Conservation (phyloP, 2,797 vertebrate genomes). For the Bovichtus variegatus region DNA sequence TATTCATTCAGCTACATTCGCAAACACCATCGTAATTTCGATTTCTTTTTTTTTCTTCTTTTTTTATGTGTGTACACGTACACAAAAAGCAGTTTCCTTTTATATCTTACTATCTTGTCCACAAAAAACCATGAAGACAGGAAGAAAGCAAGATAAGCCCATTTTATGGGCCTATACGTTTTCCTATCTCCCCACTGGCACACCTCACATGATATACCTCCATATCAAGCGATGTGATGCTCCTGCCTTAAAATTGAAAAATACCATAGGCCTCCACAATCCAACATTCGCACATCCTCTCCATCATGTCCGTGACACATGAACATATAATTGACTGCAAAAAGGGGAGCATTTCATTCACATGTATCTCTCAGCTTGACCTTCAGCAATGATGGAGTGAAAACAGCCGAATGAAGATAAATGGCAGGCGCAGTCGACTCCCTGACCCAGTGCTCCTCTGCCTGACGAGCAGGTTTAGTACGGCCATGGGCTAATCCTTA, state of each 20-base stretch:
- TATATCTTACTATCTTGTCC: constrained; percentile 47
- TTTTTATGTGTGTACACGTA: no score
- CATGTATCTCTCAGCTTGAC: constrained; percentile 72
- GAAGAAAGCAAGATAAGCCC: constrained; percentile 35
- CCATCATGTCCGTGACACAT: constrained; percentile 51
- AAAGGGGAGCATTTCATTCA: constrained; percentile 63
- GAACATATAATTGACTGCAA: constrained; percentile 70
- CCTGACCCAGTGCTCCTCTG: constrained; percentile 25
- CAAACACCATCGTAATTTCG: background rate
- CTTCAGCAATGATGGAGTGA: constrained; percentile 73
- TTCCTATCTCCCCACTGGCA: constrained; percentile 40
- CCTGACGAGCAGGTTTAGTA: constrained; percentile 67
- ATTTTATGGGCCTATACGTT: constrained; percentile 50
- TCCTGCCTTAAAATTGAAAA: constrained; percentile 52
- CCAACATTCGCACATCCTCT: constrained; percentile 44
- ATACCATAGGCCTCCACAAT: constrained; percentile 32
- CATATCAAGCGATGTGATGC: constrained; percentile 31
- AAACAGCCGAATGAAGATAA: constrained; percentile 66
- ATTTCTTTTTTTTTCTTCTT: no score
- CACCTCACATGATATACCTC: constrained; percentile 49
- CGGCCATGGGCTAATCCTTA: constrained; percentile 67
- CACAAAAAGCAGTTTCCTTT: constrained; percentile 16
- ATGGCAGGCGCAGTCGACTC: constrained; percentile 32
- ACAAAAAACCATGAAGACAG: constrained; percentile 26
- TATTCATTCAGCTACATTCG: background rate